Evolutionary conservation across 92 coral and sea anemone genomes (phyloP), one percentile per base, ranked within the genome.

Genomic region (Actinernus sp.): DNA sequence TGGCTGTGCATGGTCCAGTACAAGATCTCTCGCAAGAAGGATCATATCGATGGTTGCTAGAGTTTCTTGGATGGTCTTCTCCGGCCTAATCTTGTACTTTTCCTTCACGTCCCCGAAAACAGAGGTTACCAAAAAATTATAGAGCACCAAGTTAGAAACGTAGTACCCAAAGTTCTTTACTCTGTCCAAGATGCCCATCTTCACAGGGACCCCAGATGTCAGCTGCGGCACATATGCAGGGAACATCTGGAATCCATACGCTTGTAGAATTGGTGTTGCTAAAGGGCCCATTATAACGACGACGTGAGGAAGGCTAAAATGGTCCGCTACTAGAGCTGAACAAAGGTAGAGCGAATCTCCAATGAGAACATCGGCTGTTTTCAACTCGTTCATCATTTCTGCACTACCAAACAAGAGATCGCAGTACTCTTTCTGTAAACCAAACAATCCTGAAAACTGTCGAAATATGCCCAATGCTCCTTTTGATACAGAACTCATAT

Each of bases 321-420:
- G 61, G 44, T 61, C 87, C 24, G 87, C 87, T 11, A 70, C 62
- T 34, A 80, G 45, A 21, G 24, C 14, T 30, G 87, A 80, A 68
- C 87, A 80, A 19, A 50, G 45, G 59, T 55, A 81, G 26, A 65
- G 22, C 4, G 58, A 49, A 65, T 65, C 88, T 1, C 88, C 88
- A 21, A 81, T 56, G 3, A 81, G 11, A 1, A 73, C 34, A 29
- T 81, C 88, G 2, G 88, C 53, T 2, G 46, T 26, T 30, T 73
- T 48, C 25, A 73, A 21, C 47, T 72, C 81, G 4, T 39, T 20
- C 55, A 63, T 16, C 26, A 47, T 13, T 6, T 31, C 52, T 2
- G 29, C 11, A 47, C 58, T 30, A 36, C 82, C 40, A n/a, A 73
- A 49, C 9, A 73, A 29, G 19, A 67, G 45, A 37, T 80, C 75